phyloP scores from a whole-genome alignment of 2,113 vertebrate species.

The Paracanthobrama guichenoti region DNA sequence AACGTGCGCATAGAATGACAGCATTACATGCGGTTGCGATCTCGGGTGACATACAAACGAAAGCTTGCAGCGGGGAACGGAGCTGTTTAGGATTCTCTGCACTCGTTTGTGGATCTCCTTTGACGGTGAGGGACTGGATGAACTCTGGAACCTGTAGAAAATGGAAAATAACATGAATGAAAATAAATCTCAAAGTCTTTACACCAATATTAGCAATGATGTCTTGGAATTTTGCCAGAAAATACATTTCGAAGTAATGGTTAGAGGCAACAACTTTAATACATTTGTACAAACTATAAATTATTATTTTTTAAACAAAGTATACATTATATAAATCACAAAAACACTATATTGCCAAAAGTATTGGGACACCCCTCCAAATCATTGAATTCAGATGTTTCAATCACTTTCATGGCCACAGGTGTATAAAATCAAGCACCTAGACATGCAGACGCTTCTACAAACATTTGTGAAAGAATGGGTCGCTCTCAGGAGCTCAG shows the following conservation, averaged over 20 bases:
- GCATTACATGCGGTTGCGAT: constrained; percentile 13
- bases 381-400: too few relatives aligned
- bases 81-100: constrained; percentile 86
- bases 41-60: constrained; percentile 73
- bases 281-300: background rate
- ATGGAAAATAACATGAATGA: background rate
- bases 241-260: background rate
- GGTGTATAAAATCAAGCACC: too few relatives aligned
- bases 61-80: constrained; percentile 75
- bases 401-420: too few relatives aligned
- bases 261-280: background rate
- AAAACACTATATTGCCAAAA: too few relatives aligned
- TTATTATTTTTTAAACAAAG: too few relatives aligned
- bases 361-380: too few relatives aligned
- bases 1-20: constrained; percentile 17
- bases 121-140: constrained; percentile 78
- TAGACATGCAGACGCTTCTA: too few relatives aligned
- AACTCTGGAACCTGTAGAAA: constrained; percentile 77
- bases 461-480: too few relatives aligned
- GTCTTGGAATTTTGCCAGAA: background rate
- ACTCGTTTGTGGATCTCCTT: constrained; percentile 91
- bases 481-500: too few relatives aligned
- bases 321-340: too few relatives aligned
- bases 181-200: background rate
- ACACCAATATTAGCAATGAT: background rate